Conservation (phyloP, 2,113 vertebrate species). For the Alosa alosa region DNA sequence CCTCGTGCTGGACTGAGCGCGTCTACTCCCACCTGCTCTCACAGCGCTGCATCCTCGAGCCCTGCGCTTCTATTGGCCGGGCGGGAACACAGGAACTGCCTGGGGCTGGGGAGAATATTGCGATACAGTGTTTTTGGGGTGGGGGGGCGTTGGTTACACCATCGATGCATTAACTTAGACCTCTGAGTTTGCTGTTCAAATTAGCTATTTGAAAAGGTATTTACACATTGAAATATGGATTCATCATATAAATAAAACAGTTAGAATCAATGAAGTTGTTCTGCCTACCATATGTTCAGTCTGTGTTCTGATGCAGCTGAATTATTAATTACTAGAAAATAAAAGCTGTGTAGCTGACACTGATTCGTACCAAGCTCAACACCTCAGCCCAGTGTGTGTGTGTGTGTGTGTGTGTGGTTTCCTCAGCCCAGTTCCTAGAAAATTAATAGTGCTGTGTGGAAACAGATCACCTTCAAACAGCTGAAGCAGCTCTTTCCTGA, state of each 20-base stretch:
- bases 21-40: slow-evolving; percentile 7
- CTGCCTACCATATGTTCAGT: background rate
- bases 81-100: background rate
- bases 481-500: slow-evolving; percentile 10
- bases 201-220: background rate
- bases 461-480: background rate
- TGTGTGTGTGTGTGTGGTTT: background rate
- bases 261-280: background rate
- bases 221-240: background rate
- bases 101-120: background rate
- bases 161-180: background rate
- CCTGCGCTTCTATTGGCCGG: background rate
- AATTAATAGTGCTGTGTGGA: background rate
- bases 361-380: background rate
- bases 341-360: background rate
- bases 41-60: background rate
- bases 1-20: background rate
- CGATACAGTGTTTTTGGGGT: background rate
- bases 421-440: background rate
- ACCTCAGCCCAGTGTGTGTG: background rate
- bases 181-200: background rate
- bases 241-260: background rate
- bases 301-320: background rate
- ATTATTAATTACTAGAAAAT: background rate
- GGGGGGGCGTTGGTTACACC: background rate